Evolutionary conservation across 2,888 invertebrate genomes (phyloP), one percentile per base, ranked within the genome.

Genomic region (Calliopum simillimum): DNA sequence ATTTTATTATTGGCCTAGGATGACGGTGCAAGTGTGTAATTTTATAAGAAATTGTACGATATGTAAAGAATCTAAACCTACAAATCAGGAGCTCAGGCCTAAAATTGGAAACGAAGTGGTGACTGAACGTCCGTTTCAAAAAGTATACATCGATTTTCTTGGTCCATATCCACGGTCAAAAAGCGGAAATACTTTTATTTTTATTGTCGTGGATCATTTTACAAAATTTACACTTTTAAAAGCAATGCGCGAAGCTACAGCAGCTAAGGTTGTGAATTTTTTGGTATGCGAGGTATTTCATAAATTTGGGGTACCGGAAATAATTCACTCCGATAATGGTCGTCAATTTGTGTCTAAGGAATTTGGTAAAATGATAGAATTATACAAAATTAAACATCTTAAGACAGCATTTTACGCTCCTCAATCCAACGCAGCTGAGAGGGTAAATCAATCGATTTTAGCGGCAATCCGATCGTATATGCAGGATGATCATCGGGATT

Each of bases 51-150:
- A n/a, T n/a, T n/a, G n/a, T n/a, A n/a, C n/a, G n/a, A n/a, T n/a
- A n/a, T n/a, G n/a, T n/a, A 64, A 71, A 11, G 68, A 71, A 49
- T 44, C 23, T 2, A 71, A 64, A 19, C 58, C 68, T n/a, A 46
- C 62, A 16, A 62, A 62, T 44, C 3, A n/a, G 21, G 21, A 44
- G 4, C 16, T 62, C 8, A 43, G 43, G 44, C 46, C 62, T 3
- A 6, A 46, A 16, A 44, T 44, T 11, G 11, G 51, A 13, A 13
- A 51, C 5, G 51, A 51, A 16, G 51, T 51, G 11, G n/a, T 51
- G 13, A 11, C 8, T 44, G n/a, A n/a, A n/a, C n/a, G n/a, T n/a
- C n/a, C n/a, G n/a, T n/a, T n/a, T n/a, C n/a, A n/a, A n/a, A n/a
- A n/a, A n/a, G n/a, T n/a, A n/a, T n/a, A n/a, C n/a, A n/a, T n/a